Percentiles rank a stretch among this genome's conserved stretches.
These are phyloP conservation scores for Drosophila macrothrix DNA, from an alignment of 2,888 invertebrate genomes.

Conservation along the genomic window DNA sequence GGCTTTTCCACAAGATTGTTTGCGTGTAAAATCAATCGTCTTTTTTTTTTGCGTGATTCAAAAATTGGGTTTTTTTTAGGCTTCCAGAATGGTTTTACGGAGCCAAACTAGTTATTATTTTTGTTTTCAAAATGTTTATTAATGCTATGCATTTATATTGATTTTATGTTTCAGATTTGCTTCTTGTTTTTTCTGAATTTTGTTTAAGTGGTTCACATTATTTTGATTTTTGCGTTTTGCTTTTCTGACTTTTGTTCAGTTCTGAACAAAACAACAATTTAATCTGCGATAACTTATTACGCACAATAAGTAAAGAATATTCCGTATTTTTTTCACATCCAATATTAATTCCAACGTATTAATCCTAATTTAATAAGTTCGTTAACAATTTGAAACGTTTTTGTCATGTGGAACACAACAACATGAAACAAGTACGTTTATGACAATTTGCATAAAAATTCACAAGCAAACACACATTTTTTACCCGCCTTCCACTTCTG, in stretches of 20 bases:
- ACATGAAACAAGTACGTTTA: background rate
- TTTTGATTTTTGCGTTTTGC: background rate
- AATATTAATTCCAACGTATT: background rate
- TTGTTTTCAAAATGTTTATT: background rate
- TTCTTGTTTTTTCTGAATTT: background rate
- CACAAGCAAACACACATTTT: slow-evolving; percentile 17
- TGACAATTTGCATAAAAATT: slow-evolving; percentile 24
- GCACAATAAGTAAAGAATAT: background rate
- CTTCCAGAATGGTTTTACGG: background rate
- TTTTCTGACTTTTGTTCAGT: background rate
- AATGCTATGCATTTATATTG: background rate
- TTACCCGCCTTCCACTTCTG: slow-evolving; percentile 25
- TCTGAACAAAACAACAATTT: background rate
- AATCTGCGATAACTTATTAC: background rate
- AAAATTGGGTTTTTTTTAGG: background rate
- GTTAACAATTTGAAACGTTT: background rate
- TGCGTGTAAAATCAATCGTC: slow-evolving; percentile 26
- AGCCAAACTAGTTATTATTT: background rate
- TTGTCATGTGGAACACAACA: background rate
- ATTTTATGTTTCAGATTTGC: background rate
- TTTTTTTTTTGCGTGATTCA: slow-evolving; percentile 12
- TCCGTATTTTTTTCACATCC: background rate
- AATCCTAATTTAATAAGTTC: background rate
- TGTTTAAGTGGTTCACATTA: background rate
- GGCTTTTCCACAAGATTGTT: slow-evolving; percentile 42